Evolutionary conservation across 2,888 invertebrate species (phyloP), one percentile per base, ranked within the genome.

Genomic region (Amblyjoppa proteus): DNA sequence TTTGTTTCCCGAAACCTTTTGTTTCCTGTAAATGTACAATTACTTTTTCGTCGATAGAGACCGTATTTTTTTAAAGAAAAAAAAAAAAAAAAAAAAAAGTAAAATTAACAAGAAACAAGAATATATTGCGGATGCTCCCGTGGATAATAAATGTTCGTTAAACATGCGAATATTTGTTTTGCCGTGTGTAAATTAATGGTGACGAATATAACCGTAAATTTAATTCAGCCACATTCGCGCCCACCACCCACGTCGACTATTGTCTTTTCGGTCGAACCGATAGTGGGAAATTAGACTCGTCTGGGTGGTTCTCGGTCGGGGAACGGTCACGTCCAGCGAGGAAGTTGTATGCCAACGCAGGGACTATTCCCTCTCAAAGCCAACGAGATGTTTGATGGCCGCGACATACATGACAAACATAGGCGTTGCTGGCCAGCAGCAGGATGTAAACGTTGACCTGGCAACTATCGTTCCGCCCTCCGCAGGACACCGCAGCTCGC

Each of bases 351-450:
- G 66, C 66, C 49, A 70, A 76, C 80, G 79, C 53, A 85, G 86
- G 80, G 76, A 83, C 83, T 78, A 77, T 79, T 85, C 77, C 81
- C 88, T 91, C 90, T 91, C 90, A 92, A 92, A 93, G 91, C 90
- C 84, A 87, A 78, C 84, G 84, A 83, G 89, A 90, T 89, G 88
- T 91, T 92, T 91, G 90, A 90, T 85, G 34, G 77, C 41, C 41
- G 88, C 89, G 88, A 88, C 88, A 89, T 86, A 88, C 88, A 90
- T 87, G 89, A 91, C 90, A 91, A 90, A 90, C 90, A 88, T 86
- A 88, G 79, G 85, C 88, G 34, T 49, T n/a, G n/a, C 66, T 51
- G 49, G 61, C 31, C 31, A 61, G 45, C 45, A 31, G 76, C 58
- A 58, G 25, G 58, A 53, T 64, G 38, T 51, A 51, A 74, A 66